phyloP scores from a whole-genome alignment of 2,797 vertebrate genomes.

The Coranthus polyacanthus region DNA sequence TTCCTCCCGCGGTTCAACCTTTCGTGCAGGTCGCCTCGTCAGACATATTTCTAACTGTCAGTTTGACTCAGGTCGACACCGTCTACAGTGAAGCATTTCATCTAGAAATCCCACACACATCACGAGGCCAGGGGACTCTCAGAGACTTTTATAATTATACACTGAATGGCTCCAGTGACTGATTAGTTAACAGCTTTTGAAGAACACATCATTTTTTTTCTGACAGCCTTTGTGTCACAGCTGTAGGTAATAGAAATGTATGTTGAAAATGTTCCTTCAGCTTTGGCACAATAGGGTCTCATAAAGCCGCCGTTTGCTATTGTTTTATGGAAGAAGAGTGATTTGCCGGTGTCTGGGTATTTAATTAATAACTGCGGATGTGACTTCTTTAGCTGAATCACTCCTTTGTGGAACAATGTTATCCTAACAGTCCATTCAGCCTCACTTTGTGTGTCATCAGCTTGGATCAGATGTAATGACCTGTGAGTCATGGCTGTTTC shows the following conservation, averaged over 20 bases:
- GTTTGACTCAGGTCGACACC: slow-evolving; percentile 12
- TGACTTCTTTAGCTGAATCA: slow-evolving; percentile 17
- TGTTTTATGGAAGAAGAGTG: slow-evolving; percentile 37
- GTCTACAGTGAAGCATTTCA: slow-evolving; percentile 14
- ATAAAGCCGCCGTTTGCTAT: slow-evolving; percentile 15
- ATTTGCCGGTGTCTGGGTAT: slow-evolving; percentile 9
- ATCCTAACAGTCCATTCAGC: neutral
- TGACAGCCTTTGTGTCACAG: slow-evolving; percentile 40
- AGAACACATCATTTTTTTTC: slow-evolving; percentile 22
- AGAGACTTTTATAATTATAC: slow-evolving; percentile 39
- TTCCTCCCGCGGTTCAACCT: neutral
- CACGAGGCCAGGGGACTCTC: slow-evolving; percentile 11
- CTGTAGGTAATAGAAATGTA: slow-evolving; percentile 33
- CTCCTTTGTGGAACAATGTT: slow-evolving; percentile 15
- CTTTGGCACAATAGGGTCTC: slow-evolving; percentile 15
- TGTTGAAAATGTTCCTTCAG: slow-evolving; percentile 18
- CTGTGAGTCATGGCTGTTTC: neutral
- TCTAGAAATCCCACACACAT: slow-evolving; percentile 18
- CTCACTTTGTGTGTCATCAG: slow-evolving; percentile 4
- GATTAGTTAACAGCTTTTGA: slow-evolving; percentile 47
- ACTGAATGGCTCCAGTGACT: slow-evolving; percentile 32
- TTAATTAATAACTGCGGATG: slow-evolving; percentile 31
- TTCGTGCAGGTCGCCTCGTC: neutral
- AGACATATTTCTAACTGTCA: slow-evolving; percentile 4
- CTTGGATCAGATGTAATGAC: slow-evolving; percentile 13